Evolutionary conservation across 2,888 invertebrate genomes (phyloP).

Genomic region (Cosmopolites sordidus): DNA sequence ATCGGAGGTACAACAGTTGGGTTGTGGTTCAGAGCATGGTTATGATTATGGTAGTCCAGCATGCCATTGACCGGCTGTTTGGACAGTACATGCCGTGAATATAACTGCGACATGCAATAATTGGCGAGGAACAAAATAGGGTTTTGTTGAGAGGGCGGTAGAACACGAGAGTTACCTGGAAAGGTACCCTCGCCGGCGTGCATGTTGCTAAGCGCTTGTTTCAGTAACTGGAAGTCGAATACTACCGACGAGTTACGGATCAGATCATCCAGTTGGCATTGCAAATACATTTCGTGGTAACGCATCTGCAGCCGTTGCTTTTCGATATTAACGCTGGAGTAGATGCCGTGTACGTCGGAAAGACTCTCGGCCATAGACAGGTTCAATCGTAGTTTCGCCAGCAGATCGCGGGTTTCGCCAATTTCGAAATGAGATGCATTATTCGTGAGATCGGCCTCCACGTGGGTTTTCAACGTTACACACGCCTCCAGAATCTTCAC

Average conservation of each 20-base stretch:
- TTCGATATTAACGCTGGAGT: conserved; percentile 58
- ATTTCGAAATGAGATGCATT: conserved; percentile 64
- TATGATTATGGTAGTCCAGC: conserved; percentile 47
- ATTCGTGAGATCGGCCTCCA: conserved; percentile 68
- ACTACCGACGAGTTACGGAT: conserved; percentile 61
- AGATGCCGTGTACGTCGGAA: conserved; percentile 59
- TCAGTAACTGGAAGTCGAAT: conserved; percentile 64
- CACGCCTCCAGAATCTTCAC: conserved; percentile 71
- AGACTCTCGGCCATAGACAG: conserved; percentile 57
- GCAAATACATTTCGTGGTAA: conserved; percentile 68
- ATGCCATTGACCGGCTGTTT: conserved; percentile 54
- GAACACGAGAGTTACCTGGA: conserved; percentile 42
- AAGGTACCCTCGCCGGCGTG: conserved; percentile 56
- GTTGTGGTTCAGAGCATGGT: conserved; percentile 41
- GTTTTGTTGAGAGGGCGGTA: conserved; percentile 54
- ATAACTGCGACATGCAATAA: conserved; percentile 71
- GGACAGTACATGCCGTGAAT: conserved; percentile 60
- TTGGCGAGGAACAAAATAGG: conserved; percentile 70
- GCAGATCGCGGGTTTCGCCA: conserved; percentile 60
- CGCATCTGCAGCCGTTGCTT: conserved; percentile 64
- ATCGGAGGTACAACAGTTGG: conserved; percentile 45
- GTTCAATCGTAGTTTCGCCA: conserved; percentile 59
- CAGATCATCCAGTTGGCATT: conserved; percentile 67
- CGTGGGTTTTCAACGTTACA: conserved; percentile 68
- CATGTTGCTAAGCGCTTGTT: conserved; percentile 61